Conservation (phyloP, 2,888 invertebrate species). For the Parascotia fuliginaria region DNA sequence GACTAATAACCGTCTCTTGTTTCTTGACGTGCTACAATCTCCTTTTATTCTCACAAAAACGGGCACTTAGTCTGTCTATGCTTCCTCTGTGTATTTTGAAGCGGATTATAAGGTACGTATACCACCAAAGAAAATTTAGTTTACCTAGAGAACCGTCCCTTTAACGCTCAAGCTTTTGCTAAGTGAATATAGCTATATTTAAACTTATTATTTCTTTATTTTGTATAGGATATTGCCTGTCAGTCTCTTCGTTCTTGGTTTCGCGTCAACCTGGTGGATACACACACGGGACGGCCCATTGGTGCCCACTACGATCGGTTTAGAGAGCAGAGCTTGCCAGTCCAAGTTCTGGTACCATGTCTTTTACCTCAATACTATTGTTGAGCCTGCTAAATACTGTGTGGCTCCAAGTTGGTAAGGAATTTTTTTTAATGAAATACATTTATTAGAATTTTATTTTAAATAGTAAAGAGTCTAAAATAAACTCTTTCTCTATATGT, state of each 20-base stretch:
- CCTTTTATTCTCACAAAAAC: conserved; percentile 23
- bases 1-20: conserved; percentile 22
- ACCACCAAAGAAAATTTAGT: no score
- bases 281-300: conserved; percentile 20
- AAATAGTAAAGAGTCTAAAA: no score
- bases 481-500: no score
- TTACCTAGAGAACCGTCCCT: no score
- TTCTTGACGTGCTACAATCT: conserved; percentile 32
- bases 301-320: conserved; percentile 10
- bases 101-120: conserved; percentile 24
- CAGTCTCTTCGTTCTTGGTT: conserved; percentile 22
- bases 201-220: no score
- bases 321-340: conserved; percentile 21
- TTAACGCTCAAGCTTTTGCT: no score
- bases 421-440: no score
- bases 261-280: conserved; percentile 30
- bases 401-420: conserved; percentile 28
- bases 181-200: no score
- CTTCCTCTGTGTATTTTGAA: conserved; percentile 29
- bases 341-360: conserved; percentile 32
- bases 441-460: no score
- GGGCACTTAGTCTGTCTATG: conserved; percentile 13
- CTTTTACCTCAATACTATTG: conserved; percentile 25
- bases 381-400: conserved; percentile 15
- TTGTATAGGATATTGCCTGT: conserved; percentile 24